Conservation (phyloP, 2,113 vertebrate species). For the Rhynchomys soricoides region DNA sequence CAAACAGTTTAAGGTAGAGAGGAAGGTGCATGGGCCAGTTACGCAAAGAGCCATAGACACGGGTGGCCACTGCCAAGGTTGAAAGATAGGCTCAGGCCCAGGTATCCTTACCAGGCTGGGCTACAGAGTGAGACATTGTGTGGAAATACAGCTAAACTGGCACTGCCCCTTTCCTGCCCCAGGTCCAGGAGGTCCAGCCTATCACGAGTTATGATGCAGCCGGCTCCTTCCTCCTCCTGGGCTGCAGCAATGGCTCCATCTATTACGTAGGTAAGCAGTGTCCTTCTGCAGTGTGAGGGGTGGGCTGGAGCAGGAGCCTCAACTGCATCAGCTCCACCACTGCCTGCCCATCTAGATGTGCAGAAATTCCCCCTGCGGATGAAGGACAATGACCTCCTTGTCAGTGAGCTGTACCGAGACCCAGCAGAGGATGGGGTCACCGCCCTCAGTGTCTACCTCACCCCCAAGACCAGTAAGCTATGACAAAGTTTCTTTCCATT, state of each 20-base stretch:
- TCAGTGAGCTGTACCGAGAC: conserved; percentile 95
- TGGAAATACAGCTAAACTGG: too few relatives aligned
- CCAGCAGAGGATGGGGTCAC: conserved; percentile 93
- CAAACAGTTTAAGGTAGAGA: neutral
- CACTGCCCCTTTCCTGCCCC: neutral
- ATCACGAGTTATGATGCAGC: conserved; percentile 96
- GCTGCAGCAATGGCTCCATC: conserved; percentile 95
- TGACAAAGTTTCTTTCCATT: fast-evolving
- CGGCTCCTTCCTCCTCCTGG: conserved; percentile 94
- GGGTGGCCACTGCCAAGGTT: neutral
- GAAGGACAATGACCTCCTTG: conserved; percentile 96
- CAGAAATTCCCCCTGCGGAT: conserved; percentile 96
- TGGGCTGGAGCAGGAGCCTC: too few relatives aligned
- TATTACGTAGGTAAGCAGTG: conserved; percentile 92
- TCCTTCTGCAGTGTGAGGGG: fast-evolving
- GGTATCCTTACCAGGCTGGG: too few relatives aligned
- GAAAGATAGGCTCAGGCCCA: neutral
- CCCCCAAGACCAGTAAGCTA: conserved; percentile 92
- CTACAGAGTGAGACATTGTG: neutral
- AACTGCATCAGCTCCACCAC: fast-evolving
- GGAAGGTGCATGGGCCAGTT: neutral
- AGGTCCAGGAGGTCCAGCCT: conserved; percentile 96
- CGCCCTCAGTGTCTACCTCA: conserved; percentile 95
- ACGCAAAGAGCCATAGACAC: neutral
- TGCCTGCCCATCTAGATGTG: conserved; percentile 85